Percentiles rank a stretch among this genome's conserved stretches.
phyloP scores from a whole-genome alignment of 2,797 vertebrate species.

The Adelosebastes latens region DNA sequence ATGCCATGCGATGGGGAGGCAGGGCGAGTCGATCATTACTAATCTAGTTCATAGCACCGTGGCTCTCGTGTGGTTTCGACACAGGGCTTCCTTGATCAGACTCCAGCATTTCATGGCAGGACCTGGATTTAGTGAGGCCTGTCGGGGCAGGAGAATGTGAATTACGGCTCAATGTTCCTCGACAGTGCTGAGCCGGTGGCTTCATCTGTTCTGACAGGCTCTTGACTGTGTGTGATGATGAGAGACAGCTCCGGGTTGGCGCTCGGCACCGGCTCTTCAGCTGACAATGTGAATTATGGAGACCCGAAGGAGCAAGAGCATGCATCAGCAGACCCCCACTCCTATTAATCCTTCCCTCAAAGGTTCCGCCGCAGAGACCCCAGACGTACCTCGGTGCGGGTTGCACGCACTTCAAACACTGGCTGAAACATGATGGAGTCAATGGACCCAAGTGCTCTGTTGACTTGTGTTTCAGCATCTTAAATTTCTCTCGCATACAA shows the following conservation, averaged over 20 bases:
- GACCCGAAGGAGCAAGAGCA: slow-evolving; percentile 70
- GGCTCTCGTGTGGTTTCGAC: slow-evolving; percentile 36
- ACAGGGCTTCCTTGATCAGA: slow-evolving; percentile 59
- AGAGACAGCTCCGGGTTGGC: slow-evolving; percentile 80
- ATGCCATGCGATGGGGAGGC: slow-evolving; percentile 14
- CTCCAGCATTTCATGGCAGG: slow-evolving; percentile 55
- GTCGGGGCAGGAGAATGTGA: slow-evolving; percentile 74
- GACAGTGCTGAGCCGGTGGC: slow-evolving; percentile 79
- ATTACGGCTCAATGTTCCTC: slow-evolving; percentile 78
- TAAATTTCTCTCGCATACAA: not conserved
- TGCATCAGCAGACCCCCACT: slow-evolving; percentile 77
- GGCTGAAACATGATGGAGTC: slow-evolving; percentile 18
- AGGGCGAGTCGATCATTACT: slow-evolving; percentile 47
- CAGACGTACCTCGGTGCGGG: slow-evolving; percentile 18
- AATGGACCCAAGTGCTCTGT: slow-evolving; percentile 1
- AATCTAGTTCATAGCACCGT: slow-evolving; percentile 56
- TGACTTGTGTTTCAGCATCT: not conserved
- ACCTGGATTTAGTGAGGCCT: slow-evolving; percentile 71
- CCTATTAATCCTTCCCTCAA: slow-evolving; percentile 70
- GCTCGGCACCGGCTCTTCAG: slow-evolving; percentile 71
- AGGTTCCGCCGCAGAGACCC: slow-evolving; percentile 53
- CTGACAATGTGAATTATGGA: slow-evolving; percentile 86
- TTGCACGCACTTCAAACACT: slow-evolving; percentile 21
- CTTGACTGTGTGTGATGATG: slow-evolving; percentile 84
- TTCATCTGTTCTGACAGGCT: slow-evolving; percentile 84